Base-by-base conservation (phyloP, 2,113 vertebrate genomes). In the Naja naja region DNA sequence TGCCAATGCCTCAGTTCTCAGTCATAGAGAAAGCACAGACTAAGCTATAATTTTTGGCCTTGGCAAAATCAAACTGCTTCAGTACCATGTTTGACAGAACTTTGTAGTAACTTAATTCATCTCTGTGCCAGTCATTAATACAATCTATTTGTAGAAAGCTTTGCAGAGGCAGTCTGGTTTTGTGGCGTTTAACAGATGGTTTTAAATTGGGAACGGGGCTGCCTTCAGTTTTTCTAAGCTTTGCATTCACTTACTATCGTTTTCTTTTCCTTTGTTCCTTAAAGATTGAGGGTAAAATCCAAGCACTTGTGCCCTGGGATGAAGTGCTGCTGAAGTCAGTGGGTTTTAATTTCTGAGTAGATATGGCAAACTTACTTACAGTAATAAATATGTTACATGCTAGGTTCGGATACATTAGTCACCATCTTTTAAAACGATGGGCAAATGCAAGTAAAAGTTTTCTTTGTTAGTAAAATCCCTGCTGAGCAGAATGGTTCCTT, bases 101-200 rank as follows among this genome's bases (percentile, higher is more conserved):
- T 58, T 90, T 87, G n/a, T 43, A 49, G 89, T 47, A 43, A 64
- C 39, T 92, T 85, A 56, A 89, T 58, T 89, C 88, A 89, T 58
- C 39, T 74, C 53, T 58, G 2, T 2, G 47, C 22, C 18, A 85
- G 49, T 45, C 87, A 14, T 25, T 25, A 39, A 39, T 60, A 27
- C 18, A 20, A 58, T n/a, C 6, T 85, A 43, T 56, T 58, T 43
- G 25, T 81, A 27, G 11, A 69, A n/a, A 81, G 74, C 25, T 27
- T 12, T 43, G 22, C 43, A 52, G 25, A 54, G 49, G 60, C 11
- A 74, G 60, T 25, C 27, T 25, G 74, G 39, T 85, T 85, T 34
- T 45, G 18, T 47, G 25, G 22, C 39, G 11, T 27, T 56, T n/a
- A 81, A 43, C n/a, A 47, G 81, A 18, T 60, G 53, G 25, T 16